phyloP scores from a whole-genome alignment of 2,797 vertebrate genomes.

The Typhlichthys eigenmanni region DNA sequence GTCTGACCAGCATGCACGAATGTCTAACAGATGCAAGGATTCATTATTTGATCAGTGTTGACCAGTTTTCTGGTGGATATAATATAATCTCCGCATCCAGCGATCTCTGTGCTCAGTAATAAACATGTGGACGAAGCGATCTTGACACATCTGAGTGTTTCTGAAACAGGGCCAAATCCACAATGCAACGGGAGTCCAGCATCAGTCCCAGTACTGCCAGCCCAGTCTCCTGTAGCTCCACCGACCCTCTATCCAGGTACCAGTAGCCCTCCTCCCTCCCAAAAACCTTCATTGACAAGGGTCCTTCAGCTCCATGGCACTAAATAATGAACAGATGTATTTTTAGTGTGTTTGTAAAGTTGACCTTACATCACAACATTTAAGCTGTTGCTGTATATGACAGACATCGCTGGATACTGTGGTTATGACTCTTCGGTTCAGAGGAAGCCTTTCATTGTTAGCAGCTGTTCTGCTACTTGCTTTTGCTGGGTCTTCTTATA shows the following conservation, averaged over 20 bases:
- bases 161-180: constrained; percentile 59
- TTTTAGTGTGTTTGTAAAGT: too few relatives aligned
- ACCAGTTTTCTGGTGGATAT: too few relatives aligned
- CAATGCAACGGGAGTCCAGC: constrained; percentile 34
- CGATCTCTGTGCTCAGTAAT: neutral
- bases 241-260: constrained; percentile 54
- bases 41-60: too few relatives aligned
- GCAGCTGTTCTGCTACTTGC: too few relatives aligned
- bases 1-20: too few relatives aligned
- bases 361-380: too few relatives aligned
- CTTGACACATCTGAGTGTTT: constrained; percentile 20
- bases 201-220: constrained; percentile 5
- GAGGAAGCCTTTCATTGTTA: too few relatives aligned
- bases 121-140: neutral
- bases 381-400: too few relatives aligned
- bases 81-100: neutral
- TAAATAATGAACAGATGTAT: too few relatives aligned
- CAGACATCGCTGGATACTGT: too few relatives aligned
- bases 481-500: too few relatives aligned
- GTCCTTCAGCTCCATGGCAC: neutral
- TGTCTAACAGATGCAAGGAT: neutral
- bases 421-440: too few relatives aligned
- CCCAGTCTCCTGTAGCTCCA: constrained; percentile 7
- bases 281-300: neutral
- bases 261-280: neutral